These are phyloP conservation scores for Psittacula cyanocephala DNA, from an alignment of 2,113 vertebrate genomes.

Conservation along the genomic window DNA sequence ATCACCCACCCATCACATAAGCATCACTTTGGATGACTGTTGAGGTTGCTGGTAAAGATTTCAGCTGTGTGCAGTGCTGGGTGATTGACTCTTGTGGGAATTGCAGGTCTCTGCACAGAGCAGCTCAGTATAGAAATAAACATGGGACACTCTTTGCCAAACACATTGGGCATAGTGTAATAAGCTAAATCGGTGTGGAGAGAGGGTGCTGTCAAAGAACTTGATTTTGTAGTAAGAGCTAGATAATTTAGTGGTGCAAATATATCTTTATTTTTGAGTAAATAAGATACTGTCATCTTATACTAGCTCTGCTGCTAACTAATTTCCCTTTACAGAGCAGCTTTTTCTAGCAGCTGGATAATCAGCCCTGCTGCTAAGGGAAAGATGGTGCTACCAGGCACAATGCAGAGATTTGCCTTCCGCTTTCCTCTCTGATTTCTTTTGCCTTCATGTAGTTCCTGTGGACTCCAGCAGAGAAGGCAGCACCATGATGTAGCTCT, in stretches of 20 bases:
- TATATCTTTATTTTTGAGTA: background rate
- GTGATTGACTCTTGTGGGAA: background rate
- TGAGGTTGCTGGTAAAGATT: background rate
- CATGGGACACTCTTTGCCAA: background rate
- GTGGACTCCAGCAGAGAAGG: background rate
- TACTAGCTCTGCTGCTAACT: background rate
- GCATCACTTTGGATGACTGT: background rate
- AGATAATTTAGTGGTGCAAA: background rate
- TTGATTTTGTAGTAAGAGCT: background rate
- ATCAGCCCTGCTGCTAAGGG: background rate
- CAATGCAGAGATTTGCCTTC: background rate
- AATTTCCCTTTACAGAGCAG: background rate
- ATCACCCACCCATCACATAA: background rate
- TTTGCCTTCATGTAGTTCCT: background rate
- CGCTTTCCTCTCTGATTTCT: background rate
- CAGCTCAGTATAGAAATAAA: background rate
- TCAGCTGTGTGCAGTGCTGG: background rate
- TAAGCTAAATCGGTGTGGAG: background rate
- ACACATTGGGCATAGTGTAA: fast-evolving
- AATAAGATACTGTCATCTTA: background rate
- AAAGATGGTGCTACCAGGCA: background rate
- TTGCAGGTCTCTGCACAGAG: background rate
- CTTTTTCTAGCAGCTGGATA: background rate
- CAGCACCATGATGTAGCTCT: background rate
- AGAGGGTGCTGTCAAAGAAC: background rate